A percentile compares a stretch with the other conserved stretches of the same genome.
These are phyloP conservation scores for Strix aluco DNA, from an alignment of 2,113 vertebrate genomes.

Conservation along the genomic window DNA sequence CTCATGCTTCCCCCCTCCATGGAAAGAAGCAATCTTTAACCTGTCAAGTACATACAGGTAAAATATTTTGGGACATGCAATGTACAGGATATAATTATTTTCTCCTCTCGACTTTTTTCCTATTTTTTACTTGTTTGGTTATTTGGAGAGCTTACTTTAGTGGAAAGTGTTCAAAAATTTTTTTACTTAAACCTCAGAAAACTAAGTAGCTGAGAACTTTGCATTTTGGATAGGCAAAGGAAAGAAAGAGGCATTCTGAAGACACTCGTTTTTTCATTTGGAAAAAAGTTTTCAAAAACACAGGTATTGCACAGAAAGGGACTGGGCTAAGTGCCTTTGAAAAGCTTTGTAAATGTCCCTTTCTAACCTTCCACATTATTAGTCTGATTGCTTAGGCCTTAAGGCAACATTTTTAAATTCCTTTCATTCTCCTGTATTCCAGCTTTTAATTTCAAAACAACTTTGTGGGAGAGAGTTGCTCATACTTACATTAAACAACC, in stretches of 20 bases:
- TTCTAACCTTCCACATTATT: not conserved
- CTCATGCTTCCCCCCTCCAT: not conserved
- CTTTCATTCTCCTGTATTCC: constrained; percentile 18
- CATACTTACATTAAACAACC: not conserved
- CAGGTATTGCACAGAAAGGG: not conserved
- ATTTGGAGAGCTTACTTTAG: not conserved
- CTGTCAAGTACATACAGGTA: not conserved
- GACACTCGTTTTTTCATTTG: not conserved
- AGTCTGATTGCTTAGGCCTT: constrained; percentile 8
- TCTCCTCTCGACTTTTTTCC: not conserved
- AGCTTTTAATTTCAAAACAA: constrained; percentile 41
- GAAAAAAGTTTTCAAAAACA: not conserved
- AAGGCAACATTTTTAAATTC: constrained; percentile 39
- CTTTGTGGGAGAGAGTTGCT: not conserved
- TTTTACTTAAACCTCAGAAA: not conserved
- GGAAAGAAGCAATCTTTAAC: not conserved
- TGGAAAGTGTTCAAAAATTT: not conserved
- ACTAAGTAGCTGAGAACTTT: not conserved
- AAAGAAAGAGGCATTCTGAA: not conserved
- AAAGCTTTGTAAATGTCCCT: not conserved
- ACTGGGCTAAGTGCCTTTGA: not conserved
- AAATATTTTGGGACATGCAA: not conserved
- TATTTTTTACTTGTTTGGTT: not conserved
- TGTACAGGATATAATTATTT: not conserved
- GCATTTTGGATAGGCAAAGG: not conserved